Evolutionary conservation across 2,113 vertebrate species (phyloP).

Genomic region (Zeus faber): DNA sequence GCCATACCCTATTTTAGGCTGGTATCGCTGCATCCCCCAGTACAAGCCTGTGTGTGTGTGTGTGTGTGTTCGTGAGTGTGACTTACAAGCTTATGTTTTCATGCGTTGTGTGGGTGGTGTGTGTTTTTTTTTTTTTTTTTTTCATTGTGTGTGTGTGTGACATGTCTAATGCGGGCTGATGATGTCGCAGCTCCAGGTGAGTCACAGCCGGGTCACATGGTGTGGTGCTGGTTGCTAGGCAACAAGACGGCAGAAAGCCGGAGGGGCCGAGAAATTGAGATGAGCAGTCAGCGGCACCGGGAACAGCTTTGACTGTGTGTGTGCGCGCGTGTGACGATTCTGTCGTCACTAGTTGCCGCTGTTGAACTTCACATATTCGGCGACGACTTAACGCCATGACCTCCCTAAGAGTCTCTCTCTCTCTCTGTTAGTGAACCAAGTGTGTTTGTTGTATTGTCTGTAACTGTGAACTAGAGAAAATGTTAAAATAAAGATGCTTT

Average conservation of each 20-base stretch:
- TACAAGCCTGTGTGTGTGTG: neutral
- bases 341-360: constrained; percentile 64
- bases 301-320: constrained; percentile 17
- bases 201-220: constrained; percentile 78
- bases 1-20: no score
- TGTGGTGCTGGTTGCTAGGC: constrained; percentile 72
- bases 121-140: no score
- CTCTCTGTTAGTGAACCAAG: no score
- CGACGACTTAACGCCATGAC: constrained; percentile 30
- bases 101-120: neutral
- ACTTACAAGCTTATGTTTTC: constrained; percentile 9
- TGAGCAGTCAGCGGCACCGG: constrained; percentile 60
- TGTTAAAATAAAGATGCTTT: no score
- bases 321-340: constrained; percentile 33
- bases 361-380: constrained; percentile 48
- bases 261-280: constrained; percentile 60
- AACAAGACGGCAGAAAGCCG: constrained; percentile 74
- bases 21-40: no score
- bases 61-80: neutral
- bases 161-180: constrained; percentile 59
- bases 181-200: constrained; percentile 79
- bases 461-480: no score
- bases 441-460: no score
- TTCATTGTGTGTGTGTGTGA: constrained; percentile 31
- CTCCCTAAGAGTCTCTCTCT: no score